phyloP scores from a whole-genome alignment of 37 sponge, comb jelly and placozoan genomes.

The Sycon ciliatum region DNA sequence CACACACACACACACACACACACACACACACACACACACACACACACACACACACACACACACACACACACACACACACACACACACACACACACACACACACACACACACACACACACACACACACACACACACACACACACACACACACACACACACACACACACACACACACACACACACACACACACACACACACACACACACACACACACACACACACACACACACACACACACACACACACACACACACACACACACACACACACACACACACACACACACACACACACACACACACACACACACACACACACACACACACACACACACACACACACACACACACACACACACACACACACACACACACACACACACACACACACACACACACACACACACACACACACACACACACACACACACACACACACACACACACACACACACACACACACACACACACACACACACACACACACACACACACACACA shows the following conservation, averaged over 20 bases:
- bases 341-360: conserved; percentile 33
- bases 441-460: conserved; percentile 33
- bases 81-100: conserved; percentile 5
- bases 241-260: conserved; percentile 18
- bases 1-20: conserved; percentile 5
- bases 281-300: conserved; percentile 33
- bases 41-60: conserved; percentile 5
- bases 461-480: conserved; percentile 33
- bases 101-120: conserved; percentile 5
- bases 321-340: conserved; percentile 33
- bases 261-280: conserved; percentile 33
- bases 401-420: conserved; percentile 33
- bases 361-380: conserved; percentile 33
- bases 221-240: conserved; percentile 5
- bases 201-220: conserved; percentile 5
- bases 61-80: conserved; percentile 5
- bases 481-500: conserved; percentile 31
- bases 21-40: conserved; percentile 5
- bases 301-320: conserved; percentile 33
- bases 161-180: conserved; percentile 5
- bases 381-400: conserved; percentile 33
- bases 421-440: conserved; percentile 33
- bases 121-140: conserved; percentile 5
- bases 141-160: conserved; percentile 5
- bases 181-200: conserved; percentile 5